Evolutionary conservation across 1,140 invertebrate species (phyloP).

Genomic region (Leptinotarsa undecemlineata): DNA sequence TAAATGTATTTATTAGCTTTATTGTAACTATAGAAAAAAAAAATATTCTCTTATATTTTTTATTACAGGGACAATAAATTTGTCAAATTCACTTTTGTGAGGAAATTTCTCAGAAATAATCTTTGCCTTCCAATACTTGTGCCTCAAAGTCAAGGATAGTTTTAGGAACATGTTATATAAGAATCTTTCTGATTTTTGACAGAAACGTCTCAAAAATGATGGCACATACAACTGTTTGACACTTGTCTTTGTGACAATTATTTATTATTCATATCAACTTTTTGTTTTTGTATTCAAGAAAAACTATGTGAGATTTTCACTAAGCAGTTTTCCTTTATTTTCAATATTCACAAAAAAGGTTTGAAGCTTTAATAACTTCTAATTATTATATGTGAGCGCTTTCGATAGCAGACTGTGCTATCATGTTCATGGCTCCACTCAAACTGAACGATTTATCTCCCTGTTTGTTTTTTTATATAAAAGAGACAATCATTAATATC

Average conservation of each 20-base stretch:
- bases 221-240: neutral
- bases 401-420: no score
- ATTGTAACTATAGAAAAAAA: neutral
- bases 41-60: no score
- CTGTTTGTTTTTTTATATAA: no score
- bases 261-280: neutral
- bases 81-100: neutral
- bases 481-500: no score
- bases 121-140: conserved; percentile 1
- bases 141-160: neutral
- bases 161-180: neutral
- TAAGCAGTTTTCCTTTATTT: no score
- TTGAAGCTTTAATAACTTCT: no score
- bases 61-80: no score
- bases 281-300: neutral
- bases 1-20: neutral
- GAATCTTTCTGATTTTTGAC: neutral
- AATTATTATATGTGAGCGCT: no score
- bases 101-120: neutral
- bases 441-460: no score
- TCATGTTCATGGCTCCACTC: no score
- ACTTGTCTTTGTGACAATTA: neutral
- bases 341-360: no score
- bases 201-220: neutral
- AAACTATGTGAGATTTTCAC: neutral